phyloP scores from a whole-genome alignment of 1,140 invertebrate species.

The Eumaeus atala region DNA sequence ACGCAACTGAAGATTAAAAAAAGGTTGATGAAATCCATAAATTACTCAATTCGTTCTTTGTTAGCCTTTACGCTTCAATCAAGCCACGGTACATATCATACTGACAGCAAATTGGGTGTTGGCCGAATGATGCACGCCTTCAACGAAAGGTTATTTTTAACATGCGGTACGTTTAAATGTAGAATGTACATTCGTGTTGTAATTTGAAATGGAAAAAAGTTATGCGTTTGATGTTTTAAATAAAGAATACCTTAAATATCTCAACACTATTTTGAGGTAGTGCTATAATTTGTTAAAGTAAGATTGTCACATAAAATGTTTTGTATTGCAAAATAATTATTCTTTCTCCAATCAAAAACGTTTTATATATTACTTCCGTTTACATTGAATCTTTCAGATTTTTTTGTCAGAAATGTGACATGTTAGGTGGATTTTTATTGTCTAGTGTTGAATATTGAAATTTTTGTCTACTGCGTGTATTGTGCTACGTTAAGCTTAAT shows the following conservation, averaged over 20 bases:
- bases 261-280: too few species aligned
- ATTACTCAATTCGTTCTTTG: conserved; percentile 39
- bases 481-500: too few species aligned
- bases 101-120: conserved; percentile 33
- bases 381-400: too few species aligned
- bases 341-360: too few species aligned
- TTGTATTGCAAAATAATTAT: too few species aligned
- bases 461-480: too few species aligned
- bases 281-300: too few species aligned
- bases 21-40: conserved; percentile 29
- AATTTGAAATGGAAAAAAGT: not conserved
- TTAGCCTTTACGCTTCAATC: conserved; percentile 57
- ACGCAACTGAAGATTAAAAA: conserved; percentile 3
- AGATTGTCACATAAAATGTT: too few species aligned
- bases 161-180: conserved; percentile 8
- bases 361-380: too few species aligned
- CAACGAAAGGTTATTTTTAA: conserved; percentile 18
- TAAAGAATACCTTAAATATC: not conserved
- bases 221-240: not conserved
- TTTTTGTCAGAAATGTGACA: too few species aligned
- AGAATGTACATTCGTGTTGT: not conserved
- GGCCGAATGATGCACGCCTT: not conserved
- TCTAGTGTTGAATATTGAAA: too few species aligned
- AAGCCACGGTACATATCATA: conserved; percentile 36
- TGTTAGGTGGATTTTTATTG: too few species aligned